phyloP scores from a whole-genome alignment of 64 coral and sea anemone species.

The Porites lutea region DNA sequence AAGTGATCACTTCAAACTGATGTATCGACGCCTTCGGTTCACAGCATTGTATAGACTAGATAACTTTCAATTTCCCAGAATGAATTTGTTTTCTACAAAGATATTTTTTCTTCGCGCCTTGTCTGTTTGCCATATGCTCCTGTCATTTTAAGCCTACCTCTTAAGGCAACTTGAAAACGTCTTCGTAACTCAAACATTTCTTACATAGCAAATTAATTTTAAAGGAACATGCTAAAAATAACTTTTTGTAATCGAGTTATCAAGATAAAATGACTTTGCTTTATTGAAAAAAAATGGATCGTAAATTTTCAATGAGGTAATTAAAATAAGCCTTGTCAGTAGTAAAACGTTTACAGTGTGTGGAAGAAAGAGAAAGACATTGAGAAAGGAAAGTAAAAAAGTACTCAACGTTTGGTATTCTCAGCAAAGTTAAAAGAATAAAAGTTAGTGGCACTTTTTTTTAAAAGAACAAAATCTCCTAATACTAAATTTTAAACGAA shows the following conservation, averaged over 20 bases:
- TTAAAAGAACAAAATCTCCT: no score
- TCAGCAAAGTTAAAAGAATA: no score
- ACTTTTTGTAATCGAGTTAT: constrained; percentile 2
- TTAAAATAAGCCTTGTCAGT: neutral
- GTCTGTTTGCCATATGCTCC: neutral
- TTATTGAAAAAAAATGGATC: constrained; percentile 26
- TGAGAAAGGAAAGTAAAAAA: no score
- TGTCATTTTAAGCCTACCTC: neutral
- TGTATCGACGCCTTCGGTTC: neutral
- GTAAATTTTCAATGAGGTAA: constrained; percentile 2
- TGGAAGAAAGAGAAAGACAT: no score
- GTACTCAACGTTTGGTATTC: no score
- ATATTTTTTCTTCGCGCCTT: neutral
- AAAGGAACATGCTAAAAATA: neutral
- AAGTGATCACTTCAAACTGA: no score
- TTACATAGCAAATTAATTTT: neutral
- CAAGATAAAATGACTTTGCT: neutral
- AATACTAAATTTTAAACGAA: no score
- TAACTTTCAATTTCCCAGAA: neutral
- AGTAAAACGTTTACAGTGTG: neutral
- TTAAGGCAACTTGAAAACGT: neutral
- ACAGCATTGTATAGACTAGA: neutral
- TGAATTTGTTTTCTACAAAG: neutral
- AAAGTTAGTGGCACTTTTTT: no score
- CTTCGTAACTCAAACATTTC: neutral